These are phyloP conservation scores for Xiphias gladius DNA, from an alignment of 2,113 vertebrate species.

Conservation along the genomic window DNA sequence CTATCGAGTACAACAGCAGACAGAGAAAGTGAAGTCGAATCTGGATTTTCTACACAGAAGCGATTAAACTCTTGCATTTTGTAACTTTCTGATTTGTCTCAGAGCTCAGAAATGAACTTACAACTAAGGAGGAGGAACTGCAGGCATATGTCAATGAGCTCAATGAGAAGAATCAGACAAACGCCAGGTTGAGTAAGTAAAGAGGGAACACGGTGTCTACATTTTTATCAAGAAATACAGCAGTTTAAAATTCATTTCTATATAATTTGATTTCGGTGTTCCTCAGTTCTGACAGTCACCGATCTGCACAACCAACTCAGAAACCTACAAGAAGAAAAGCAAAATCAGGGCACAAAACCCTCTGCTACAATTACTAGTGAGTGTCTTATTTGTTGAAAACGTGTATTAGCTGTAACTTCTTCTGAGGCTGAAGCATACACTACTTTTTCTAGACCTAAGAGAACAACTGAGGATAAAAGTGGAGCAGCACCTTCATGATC, in stretches of 20 bases:
- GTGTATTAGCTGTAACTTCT: background rate
- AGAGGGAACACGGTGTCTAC: background rate
- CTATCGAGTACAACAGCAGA: too few relatives aligned
- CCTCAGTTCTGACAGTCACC: slow-evolving; percentile 36
- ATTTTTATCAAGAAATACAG: too few relatives aligned
- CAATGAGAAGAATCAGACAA: background rate
- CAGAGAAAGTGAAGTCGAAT: too few relatives aligned
- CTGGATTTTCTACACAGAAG: too few relatives aligned
- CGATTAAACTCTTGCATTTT: too few relatives aligned
- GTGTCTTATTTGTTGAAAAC: background rate
- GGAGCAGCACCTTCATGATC: slow-evolving; percentile 1
- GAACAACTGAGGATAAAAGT: slow-evolving; percentile 12
- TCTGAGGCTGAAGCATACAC: background rate
- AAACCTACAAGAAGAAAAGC: background rate
- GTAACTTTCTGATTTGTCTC: background rate
- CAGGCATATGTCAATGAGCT: slow-evolving; percentile 11
- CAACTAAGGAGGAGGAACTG: background rate
- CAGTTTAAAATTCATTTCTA: too few relatives aligned
- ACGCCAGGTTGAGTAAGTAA: slow-evolving; percentile 38
- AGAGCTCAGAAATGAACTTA: slow-evolving; percentile 47
- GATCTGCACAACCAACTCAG: slow-evolving; percentile 30
- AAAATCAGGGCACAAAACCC: fast-evolving
- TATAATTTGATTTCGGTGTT: background rate
- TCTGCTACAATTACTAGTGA: slow-evolving; percentile 31
- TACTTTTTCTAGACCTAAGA: slow-evolving; percentile 20